Evolutionary conservation across 1,140 invertebrate genomes (phyloP).

Genomic region (Oedothorax gibbosus): DNA sequence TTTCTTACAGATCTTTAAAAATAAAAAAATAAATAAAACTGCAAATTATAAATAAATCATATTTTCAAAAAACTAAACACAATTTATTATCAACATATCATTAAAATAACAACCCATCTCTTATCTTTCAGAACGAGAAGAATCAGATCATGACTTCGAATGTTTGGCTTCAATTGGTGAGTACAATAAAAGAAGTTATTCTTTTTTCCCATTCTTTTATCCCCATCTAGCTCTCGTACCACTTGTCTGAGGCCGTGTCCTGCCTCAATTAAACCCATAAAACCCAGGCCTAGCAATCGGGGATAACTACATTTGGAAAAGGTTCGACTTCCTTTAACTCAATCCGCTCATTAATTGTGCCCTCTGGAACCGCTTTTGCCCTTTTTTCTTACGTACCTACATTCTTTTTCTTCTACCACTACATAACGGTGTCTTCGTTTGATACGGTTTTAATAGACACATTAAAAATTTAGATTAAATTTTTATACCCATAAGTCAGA

Average conservation of each 20-base stretch:
- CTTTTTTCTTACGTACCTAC: not conserved
- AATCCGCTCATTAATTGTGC: conserved; percentile 43
- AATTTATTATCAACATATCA: not conserved
- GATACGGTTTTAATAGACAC: too few relatives aligned
- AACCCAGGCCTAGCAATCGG: conserved; percentile 17
- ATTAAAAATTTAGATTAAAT: too few relatives aligned
- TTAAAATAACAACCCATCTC: conserved; percentile 56
- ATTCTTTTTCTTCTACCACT: not conserved
- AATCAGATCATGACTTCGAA: conserved; percentile 99
- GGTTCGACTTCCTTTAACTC: conserved; percentile 41
- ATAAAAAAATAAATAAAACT: too few relatives aligned
- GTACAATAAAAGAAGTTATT: not conserved
- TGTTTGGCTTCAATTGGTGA: conserved; percentile 88
- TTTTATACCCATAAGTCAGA: too few relatives aligned
- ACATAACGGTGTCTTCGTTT: too few relatives aligned
- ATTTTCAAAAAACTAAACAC: not conserved
- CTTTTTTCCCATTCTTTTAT: not conserved
- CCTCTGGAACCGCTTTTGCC: conserved; percentile 1
- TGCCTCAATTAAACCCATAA: conserved; percentile 40
- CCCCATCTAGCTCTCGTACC: not conserved
- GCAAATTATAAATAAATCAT: not conserved
- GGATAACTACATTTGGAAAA: conserved; percentile 41
- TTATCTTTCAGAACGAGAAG: conserved; percentile 91
- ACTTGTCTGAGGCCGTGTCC: conserved; percentile 11
- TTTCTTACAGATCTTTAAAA: too few relatives aligned